Evolutionary conservation across 2,113 vertebrate genomes (phyloP).

Genomic region (Amblyopsis rosae): DNA sequence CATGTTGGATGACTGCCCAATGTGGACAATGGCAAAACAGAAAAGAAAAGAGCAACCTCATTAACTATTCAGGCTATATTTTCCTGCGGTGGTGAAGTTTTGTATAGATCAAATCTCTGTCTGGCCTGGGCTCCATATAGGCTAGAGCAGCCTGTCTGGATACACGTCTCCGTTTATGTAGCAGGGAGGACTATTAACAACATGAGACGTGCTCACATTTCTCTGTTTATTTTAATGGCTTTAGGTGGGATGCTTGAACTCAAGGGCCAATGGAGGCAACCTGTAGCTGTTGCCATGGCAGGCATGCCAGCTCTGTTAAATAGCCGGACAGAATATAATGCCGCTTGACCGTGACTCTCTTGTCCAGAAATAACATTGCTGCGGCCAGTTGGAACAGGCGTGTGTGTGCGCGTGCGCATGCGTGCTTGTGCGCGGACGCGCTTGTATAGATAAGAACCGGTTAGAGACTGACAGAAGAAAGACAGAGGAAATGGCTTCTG

Average conservation of each 20-base stretch:
- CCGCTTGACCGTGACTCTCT: conserved; percentile 29
- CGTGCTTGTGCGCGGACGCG: no score
- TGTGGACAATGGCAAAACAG: conserved; percentile 18
- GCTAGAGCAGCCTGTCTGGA: conserved; percentile 36
- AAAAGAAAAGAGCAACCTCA: conserved; percentile 15
- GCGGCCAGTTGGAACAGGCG: background rate
- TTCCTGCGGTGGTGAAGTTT: conserved; percentile 9
- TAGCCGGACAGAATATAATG: conserved; percentile 33
- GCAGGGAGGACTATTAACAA: conserved; percentile 42
- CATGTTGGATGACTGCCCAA: conserved; percentile 18
- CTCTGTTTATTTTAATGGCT: conserved; percentile 62
- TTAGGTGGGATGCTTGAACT: conserved; percentile 41
- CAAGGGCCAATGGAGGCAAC: conserved; percentile 25
- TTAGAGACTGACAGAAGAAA: conserved; percentile 5
- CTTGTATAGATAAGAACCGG: conserved; percentile 14
- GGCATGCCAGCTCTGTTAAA: conserved; percentile 28
- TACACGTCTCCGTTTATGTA: conserved; percentile 39
- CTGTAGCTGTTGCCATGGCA: conserved; percentile 27
- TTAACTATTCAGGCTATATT: conserved; percentile 13
- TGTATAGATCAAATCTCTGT: conserved; percentile 32
- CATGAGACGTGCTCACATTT: conserved; percentile 51
- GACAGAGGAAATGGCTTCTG: conserved; percentile 28
- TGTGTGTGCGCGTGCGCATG: background rate
- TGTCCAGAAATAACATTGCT: background rate
- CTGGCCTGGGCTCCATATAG: conserved; percentile 19